Conservation (phyloP, 2,888 invertebrate species). For the Liposcelis brunnea region DNA sequence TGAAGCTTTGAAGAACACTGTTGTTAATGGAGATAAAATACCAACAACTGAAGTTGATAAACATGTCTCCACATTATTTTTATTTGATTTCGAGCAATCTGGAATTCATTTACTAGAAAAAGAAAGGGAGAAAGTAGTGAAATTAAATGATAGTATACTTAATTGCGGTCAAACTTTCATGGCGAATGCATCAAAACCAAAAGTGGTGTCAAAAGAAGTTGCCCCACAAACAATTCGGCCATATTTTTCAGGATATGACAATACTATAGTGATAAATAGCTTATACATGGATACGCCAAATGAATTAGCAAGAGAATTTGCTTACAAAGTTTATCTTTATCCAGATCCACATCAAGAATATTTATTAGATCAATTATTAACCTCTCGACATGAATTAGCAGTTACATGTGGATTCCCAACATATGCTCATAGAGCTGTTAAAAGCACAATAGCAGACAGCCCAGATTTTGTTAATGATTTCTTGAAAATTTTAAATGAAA, state of each 20-base stretch:
- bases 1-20: constrained; percentile 51
- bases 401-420: constrained; percentile 74
- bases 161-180: constrained; percentile 66
- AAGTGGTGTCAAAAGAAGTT: constrained; percentile 41
- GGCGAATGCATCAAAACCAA: constrained; percentile 51
- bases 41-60: constrained; percentile 55
- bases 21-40: constrained; percentile 47
- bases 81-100: constrained; percentile 94
- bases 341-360: constrained; percentile 61
- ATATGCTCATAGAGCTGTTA: constrained; percentile 76
- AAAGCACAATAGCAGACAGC: constrained; percentile 48
- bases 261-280: constrained; percentile 57
- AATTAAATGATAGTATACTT: constrained; percentile 70
- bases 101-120: constrained; percentile 81
- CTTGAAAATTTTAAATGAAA: constrained; percentile 53
- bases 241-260: constrained; percentile 43
- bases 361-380: constrained; percentile 52
- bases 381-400: constrained; percentile 62
- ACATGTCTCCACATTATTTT: constrained; percentile 73
- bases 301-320: constrained; percentile 65
- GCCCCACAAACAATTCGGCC: constrained; percentile 36
- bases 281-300: constrained; percentile 69
- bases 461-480: constrained; percentile 66
- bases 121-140: constrained; percentile 56
- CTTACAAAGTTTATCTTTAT: constrained; percentile 68